Evolutionary conservation across 2,797 vertebrate genomes (phyloP).

Genomic region (Sebastolobus alascanus): DNA sequence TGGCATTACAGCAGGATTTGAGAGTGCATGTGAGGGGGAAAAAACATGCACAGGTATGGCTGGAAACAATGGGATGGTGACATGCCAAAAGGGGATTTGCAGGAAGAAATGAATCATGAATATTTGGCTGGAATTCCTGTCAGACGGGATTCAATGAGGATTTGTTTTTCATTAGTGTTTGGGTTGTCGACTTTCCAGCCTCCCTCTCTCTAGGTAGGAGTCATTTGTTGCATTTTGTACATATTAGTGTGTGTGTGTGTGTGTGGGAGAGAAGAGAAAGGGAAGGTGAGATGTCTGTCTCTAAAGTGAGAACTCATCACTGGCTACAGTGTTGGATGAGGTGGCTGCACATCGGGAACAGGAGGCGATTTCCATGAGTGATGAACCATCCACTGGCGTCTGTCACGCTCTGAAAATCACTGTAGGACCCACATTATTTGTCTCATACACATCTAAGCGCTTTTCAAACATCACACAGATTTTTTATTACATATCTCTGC

Average conservation of each 20-base stretch:
- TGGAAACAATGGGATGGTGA: constrained; percentile 31
- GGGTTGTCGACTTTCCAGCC: constrained; percentile 27
- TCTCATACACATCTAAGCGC: constrained; percentile 16
- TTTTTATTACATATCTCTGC: constrained; percentile 3
- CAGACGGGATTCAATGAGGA: constrained; percentile 46
- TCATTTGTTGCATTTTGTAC: constrained; percentile 43
- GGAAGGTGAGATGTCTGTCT: constrained; percentile 23
- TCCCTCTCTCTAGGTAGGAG: constrained; percentile 14
- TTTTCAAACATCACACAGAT: constrained; percentile 1
- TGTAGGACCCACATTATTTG: constrained; percentile 12
- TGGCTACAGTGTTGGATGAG: constrained; percentile 47
- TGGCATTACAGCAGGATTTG: constrained; percentile 39
- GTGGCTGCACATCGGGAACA: constrained; percentile 42
- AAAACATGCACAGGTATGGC: constrained; percentile 38
- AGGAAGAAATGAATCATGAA: constrained; percentile 44
- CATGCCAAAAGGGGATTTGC: constrained; percentile 57
- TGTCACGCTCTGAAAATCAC: constrained; percentile 37
- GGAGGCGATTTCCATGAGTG: constrained; percentile 46
- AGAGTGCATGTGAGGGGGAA: constrained; percentile 13
- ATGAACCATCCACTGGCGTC: constrained; percentile 46
- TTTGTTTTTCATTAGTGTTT: constrained; percentile 68
- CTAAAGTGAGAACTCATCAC: constrained; percentile 35
- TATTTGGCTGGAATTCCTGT: constrained; percentile 37
- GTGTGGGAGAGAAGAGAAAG: background rate
- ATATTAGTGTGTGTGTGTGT: constrained; percentile 9